phyloP scores from a whole-genome alignment of 1,140 invertebrate genomes.

The Bombus confusus region DNA sequence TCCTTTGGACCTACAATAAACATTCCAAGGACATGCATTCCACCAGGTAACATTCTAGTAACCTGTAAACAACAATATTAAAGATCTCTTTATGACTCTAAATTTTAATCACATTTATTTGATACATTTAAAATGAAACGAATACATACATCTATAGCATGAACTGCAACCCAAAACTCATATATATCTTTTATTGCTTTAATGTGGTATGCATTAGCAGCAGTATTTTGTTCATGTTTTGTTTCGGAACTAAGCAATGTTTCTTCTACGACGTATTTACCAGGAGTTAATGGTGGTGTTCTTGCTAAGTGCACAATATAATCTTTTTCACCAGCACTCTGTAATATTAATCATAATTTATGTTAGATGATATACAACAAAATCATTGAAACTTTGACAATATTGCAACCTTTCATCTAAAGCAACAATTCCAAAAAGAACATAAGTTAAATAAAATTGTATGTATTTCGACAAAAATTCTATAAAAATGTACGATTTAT shows the following conservation, averaged over 20 bases:
- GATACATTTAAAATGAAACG: background rate
- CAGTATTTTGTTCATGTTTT: slow-evolving; percentile 59
- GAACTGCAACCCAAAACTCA: slow-evolving; percentile 86
- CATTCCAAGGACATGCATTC: slow-evolving; percentile 88
- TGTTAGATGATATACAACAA: background rate
- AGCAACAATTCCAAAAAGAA: background rate
- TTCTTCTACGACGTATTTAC: slow-evolving; percentile 79
- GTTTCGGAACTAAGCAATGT: slow-evolving; percentile 62
- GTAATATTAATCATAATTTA: slow-evolving; percentile 68
- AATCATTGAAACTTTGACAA: background rate
- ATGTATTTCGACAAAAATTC: background rate
- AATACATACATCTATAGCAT: slow-evolving; percentile 85
- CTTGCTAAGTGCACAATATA: slow-evolving; percentile 88
- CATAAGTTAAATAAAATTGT: background rate
- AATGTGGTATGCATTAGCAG: slow-evolving; percentile 70
- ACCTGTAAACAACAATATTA: slow-evolving; percentile 80
- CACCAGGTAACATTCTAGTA: slow-evolving; percentile 91
- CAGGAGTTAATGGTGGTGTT: slow-evolving; percentile 85
- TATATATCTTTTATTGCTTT: slow-evolving; percentile 82
- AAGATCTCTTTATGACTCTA: background rate
- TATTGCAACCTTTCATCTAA: background rate
- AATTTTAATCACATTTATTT: background rate
- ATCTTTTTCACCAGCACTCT: slow-evolving; percentile 86
- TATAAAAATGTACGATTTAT: background rate
- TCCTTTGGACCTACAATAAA: slow-evolving; percentile 86